These are phyloP conservation scores for Siderastrea siderea DNA, from an alignment of 92 coral and sea anemone genomes.

Conservation along the genomic window DNA sequence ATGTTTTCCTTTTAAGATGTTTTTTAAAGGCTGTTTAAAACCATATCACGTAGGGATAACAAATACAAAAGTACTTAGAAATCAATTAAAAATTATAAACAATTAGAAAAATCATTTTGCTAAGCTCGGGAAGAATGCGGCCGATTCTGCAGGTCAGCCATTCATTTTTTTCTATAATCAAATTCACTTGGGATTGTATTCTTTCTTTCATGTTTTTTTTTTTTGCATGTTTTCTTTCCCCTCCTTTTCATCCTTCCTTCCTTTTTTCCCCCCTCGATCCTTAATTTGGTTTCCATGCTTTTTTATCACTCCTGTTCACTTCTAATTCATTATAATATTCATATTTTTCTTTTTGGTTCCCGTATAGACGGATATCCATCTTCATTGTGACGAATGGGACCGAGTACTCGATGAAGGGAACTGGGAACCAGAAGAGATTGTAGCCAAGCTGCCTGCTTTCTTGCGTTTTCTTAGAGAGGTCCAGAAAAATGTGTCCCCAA, in stretches of 20 bases:
- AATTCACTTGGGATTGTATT: no score
- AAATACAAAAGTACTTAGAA: no score
- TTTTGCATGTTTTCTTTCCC: background rate
- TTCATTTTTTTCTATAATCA: background rate
- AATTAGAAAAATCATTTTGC: no score
- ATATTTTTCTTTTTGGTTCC: background rate
- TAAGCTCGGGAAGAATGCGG: no score
- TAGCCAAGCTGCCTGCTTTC: slow-evolving; percentile 62
- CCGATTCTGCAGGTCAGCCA: background rate
- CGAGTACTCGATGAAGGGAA: slow-evolving; percentile 33
- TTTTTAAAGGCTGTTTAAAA: background rate
- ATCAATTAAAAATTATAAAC: no score
- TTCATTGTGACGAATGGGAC: slow-evolving; percentile 82
- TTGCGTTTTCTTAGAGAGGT: slow-evolving; percentile 58
- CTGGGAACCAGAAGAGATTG: slow-evolving; percentile 79
- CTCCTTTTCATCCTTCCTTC: background rate
- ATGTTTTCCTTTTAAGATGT: background rate
- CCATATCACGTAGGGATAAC: background rate
- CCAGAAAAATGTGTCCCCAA: slow-evolving; percentile 41
- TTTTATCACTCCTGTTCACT: background rate
- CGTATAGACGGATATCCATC: slow-evolving; percentile 66
- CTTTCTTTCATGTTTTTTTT: background rate
- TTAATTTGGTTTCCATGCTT: background rate
- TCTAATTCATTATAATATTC: background rate
- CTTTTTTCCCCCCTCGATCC: background rate